Conservation (phyloP, 2,113 vertebrate genomes). For the Orycteropus afer region DNA sequence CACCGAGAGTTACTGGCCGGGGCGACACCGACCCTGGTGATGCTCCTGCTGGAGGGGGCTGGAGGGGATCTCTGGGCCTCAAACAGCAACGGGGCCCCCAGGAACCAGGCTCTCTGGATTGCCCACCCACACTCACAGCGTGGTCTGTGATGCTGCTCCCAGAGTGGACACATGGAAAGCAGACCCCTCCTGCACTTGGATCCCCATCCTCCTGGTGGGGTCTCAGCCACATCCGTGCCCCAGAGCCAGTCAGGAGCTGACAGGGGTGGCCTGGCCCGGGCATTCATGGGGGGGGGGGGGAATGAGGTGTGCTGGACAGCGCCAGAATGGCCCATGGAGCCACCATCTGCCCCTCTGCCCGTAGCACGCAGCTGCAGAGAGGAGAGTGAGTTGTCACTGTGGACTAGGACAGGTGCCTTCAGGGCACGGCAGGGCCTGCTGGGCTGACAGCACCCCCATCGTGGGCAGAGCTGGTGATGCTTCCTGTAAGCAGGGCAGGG, state of each 20-base stretch:
- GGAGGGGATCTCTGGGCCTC: background rate
- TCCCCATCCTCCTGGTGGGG: too few species aligned
- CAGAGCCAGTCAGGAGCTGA: background rate
- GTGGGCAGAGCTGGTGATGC: background rate
- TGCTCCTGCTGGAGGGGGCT: too few species aligned
- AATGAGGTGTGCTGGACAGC: background rate
- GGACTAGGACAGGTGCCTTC: accelerated
- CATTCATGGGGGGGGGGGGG: accelerated
- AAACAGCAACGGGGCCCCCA: too few species aligned
- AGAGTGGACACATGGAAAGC: background rate
- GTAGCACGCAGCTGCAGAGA: accelerated
- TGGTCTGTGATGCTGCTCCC: background rate
- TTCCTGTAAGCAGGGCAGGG: background rate
- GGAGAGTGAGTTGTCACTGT: background rate
- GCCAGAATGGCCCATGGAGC: accelerated
- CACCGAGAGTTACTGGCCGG: background rate
- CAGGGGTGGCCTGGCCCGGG: background rate
- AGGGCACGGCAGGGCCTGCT: background rate
- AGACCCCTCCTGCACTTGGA: background rate
- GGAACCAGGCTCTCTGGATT: background rate
- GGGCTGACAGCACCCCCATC: background rate
- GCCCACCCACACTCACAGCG: background rate
- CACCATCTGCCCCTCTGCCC: slow-evolving; percentile 13
- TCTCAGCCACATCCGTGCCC: background rate
- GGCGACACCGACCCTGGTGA: background rate